Percentiles rank a stretch among this genome's conserved stretches.
Evolutionary conservation across 2,888 invertebrate species (phyloP).

Genomic region (Arge pagana): DNA sequence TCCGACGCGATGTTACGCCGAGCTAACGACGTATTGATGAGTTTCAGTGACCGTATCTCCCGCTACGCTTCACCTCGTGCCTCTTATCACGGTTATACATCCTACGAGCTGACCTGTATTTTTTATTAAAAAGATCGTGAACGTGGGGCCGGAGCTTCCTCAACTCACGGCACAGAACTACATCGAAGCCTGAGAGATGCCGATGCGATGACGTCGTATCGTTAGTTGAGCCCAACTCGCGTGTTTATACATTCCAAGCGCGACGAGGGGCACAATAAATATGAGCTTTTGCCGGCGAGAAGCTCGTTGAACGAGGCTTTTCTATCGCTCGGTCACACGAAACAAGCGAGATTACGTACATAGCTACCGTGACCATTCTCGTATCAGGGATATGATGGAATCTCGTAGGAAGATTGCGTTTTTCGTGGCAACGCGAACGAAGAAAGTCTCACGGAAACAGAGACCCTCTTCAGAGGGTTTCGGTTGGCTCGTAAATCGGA

Average conservation of each 20-base stretch:
- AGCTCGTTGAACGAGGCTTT: neutral
- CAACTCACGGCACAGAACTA: neutral
- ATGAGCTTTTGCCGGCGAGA: neutral
- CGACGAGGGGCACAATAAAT: no score
- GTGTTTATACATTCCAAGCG: no score
- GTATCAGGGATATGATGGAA: conserved; percentile 18
- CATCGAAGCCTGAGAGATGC: neutral
- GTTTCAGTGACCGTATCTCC: conserved; percentile 27
- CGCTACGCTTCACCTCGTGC: neutral
- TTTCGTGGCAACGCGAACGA: no score
- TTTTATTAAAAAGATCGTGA: no score
- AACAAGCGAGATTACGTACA: conserved; percentile 20
- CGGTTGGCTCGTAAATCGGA: no score
- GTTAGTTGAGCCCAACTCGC: no score
- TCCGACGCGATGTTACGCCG: conserved; percentile 32
- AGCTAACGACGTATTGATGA: conserved; percentile 44
- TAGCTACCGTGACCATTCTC: neutral
- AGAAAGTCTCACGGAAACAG: no score
- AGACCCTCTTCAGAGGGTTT: no score
- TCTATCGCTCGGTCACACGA: conserved; percentile 23
- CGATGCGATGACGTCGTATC: neutral
- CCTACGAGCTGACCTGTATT: neutral
- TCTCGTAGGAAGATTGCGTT: conserved; percentile 38
- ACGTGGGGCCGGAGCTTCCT: no score
- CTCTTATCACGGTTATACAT: neutral